A percentile compares a stretch with the other conserved stretches of the same genome.
These are phyloP conservation scores for Proteles cristata DNA, from an alignment of 2,113 vertebrate species.

Conservation along the genomic window DNA sequence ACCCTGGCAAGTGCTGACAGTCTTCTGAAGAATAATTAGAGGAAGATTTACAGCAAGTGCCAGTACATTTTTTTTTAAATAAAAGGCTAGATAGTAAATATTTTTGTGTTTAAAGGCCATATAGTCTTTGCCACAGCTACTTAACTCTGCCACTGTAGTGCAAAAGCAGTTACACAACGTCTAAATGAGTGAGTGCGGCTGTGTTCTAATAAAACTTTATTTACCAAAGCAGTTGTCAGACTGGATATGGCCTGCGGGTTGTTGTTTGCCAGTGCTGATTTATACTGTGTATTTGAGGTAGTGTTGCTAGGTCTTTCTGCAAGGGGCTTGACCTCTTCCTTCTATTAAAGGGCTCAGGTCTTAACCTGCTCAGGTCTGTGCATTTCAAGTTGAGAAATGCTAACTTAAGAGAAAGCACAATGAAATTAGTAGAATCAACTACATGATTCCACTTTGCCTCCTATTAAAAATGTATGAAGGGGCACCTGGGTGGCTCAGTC, in stretches of 20 bases:
- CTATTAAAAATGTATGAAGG: background rate
- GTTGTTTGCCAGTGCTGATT: background rate
- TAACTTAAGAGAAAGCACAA: background rate
- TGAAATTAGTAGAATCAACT: background rate
- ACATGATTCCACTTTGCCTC: constrained; percentile 6
- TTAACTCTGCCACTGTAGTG: background rate
- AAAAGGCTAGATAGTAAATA: background rate
- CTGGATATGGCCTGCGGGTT: background rate
- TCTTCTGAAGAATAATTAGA: background rate
- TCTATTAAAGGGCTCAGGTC: background rate
- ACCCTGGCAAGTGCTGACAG: background rate
- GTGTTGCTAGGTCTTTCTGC: background rate
- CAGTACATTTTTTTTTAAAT: background rate
- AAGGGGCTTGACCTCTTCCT: background rate
- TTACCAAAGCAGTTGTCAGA: background rate
- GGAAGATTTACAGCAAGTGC: background rate
- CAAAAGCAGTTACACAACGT: background rate
- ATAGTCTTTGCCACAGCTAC: background rate
- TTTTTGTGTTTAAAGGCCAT: background rate
- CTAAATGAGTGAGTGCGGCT: background rate
- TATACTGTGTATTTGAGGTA: background rate
- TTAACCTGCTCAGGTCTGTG: background rate
- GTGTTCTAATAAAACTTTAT: constrained; percentile 28
- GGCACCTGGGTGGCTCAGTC: no score
- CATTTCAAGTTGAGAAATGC: constrained; percentile 16